Conservation (phyloP, 2,113 vertebrate species). For the Ornithorhynchus anatinus region DNA sequence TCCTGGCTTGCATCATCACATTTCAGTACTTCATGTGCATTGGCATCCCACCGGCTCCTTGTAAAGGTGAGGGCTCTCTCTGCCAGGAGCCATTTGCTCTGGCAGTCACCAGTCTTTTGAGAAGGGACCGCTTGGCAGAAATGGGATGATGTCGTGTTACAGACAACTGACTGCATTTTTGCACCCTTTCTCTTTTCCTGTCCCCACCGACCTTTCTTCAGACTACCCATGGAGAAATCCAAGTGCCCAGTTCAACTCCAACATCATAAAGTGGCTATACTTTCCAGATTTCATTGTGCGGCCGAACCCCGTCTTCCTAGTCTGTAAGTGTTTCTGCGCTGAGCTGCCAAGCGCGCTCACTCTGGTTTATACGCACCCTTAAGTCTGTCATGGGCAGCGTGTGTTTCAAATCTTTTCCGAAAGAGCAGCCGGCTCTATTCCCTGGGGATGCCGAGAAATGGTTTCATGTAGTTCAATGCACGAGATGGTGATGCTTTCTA, state of each 20-base stretch:
- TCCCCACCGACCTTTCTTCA: slow-evolving; percentile 46
- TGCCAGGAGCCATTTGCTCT: not conserved
- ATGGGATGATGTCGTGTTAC: not conserved
- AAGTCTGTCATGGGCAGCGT: slow-evolving; percentile 6
- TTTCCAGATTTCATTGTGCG: slow-evolving; percentile 89
- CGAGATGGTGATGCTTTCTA: not conserved
- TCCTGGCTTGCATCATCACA: slow-evolving; percentile 90
- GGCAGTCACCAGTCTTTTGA: not conserved
- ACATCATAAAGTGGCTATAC: slow-evolving; percentile 97
- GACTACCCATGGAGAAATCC: slow-evolving; percentile 95
- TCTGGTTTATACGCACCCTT: not conserved
- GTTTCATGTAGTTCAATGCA: rapidly evolving
- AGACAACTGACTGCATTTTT: slow-evolving; percentile 32
- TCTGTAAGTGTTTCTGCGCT: slow-evolving; percentile 82
- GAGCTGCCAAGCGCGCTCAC: not conserved
- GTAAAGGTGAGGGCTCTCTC: slow-evolving; percentile 75
- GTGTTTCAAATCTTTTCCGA: not conserved
- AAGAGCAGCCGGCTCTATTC: not conserved
- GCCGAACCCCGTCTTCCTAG: slow-evolving; percentile 88
- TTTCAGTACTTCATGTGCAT: slow-evolving; percentile 96
- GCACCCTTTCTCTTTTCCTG: not conserved
- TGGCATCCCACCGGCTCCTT: slow-evolving; percentile 94
- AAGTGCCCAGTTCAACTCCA: slow-evolving; percentile 83
- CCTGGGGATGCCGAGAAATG: no score
- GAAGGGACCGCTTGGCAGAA: not conserved